Base-by-base conservation (phyloP, 2,113 vertebrate species). In the Bambusicola thoracicus region DNA sequence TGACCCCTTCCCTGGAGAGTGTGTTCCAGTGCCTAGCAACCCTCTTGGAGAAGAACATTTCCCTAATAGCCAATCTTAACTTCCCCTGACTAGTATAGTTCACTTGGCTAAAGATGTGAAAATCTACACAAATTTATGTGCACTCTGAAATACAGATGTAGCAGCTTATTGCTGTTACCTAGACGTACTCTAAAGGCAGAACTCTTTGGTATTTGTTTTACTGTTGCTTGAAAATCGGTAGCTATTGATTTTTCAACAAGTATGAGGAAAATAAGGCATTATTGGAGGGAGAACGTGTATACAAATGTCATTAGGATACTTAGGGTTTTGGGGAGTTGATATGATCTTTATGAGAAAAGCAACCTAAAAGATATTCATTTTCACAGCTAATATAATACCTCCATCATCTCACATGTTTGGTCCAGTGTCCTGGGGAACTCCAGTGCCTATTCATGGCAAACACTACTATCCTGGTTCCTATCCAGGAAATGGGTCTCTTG, bases 381-480 rank as follows among this genome's bases (percentile, higher is more conserved):
- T 90, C 38, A 62, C 96, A 98, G 98, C 96, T 93, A 98, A 97
- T 70, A 81, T 99, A 84, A 97, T 99, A 94, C 98, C 98, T 75
- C 97, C 98, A 11, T 97, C 98, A 22, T 68, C 98, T 90, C 98
- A 97, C 93, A 96, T 98, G 76, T 99, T 98, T 55, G 97, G 96
- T 41, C 98, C 98, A 7, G 88, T 97, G 89, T 98, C 95, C 6
- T 99, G 99, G 99, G 98, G 98, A 76, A 51, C 98, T 95, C 72
- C 98, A 91, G 67, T 98, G 95, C 95, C 97, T 53, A 65, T 95
- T 87, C 97, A 98, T 81, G 97, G 96, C 51, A 98, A 98, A 76
- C 94, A 97, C 27, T 99, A 98, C 94, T 99, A 97, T 62, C 97
- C 98, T 19, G 97, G 98, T 68, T 95, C 98, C 13, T 99, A 98